Conservation (phyloP, 2,888 invertebrate genomes). For the Amblyteles armatorius region DNA sequence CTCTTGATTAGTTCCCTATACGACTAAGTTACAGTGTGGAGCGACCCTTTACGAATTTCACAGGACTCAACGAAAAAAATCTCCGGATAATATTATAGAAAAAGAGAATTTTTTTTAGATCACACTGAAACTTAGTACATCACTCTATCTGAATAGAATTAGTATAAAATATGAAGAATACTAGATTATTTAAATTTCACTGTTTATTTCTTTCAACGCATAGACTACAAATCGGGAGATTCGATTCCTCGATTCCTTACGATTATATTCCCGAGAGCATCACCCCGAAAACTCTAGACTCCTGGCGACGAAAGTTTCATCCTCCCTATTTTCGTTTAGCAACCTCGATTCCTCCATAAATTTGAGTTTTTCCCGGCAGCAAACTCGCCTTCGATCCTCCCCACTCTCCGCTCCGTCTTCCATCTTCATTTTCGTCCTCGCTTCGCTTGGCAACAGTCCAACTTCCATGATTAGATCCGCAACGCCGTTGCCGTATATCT, state of each 20-base stretch:
- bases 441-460: conserved; percentile 72
- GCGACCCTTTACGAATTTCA: conserved; percentile 68
- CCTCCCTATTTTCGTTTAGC: conserved; percentile 58
- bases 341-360: conserved; percentile 48
- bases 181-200: no score
- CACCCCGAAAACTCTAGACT: conserved; percentile 53
- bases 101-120: background rate
- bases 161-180: no score
- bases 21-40: conserved; percentile 67
- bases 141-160: no score
- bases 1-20: conserved; percentile 1
- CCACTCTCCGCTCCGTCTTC: conserved; percentile 50
- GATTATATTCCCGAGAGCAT: conserved; percentile 27
- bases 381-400: conserved; percentile 64
- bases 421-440: conserved; percentile 57
- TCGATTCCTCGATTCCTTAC: conserved; percentile 42
- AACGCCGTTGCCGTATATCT: conserved; percentile 63
- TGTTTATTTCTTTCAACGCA: no score
- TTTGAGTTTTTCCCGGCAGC: conserved; percentile 52
- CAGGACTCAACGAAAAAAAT: background rate
- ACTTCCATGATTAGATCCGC: conserved; percentile 79
- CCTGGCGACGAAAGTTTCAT: conserved; percentile 37
- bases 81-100: conserved; percentile 3
- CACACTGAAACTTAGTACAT: no score
- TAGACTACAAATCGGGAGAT: no score